A percentile compares a stretch with the other conserved stretches of the same genome.
phyloP scores from a whole-genome alignment of 2,888 invertebrate species.

The Caenorhabditis macrosperma region DNA sequence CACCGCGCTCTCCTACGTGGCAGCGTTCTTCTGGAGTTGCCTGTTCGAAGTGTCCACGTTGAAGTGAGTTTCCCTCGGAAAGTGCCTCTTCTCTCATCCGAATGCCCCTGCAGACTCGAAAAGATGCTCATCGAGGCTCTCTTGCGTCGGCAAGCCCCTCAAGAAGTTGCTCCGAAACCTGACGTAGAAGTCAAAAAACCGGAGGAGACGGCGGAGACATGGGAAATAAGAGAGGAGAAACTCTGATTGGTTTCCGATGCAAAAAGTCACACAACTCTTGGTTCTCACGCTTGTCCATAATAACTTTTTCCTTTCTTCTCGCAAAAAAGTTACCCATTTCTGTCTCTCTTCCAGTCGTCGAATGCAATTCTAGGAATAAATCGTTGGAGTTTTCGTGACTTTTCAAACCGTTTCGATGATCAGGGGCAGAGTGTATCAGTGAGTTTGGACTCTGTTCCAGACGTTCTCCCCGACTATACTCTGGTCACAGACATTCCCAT shows the following conservation, averaged over 20 bases:
- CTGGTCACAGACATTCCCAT: no score
- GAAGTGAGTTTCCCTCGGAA: slow-evolving; percentile 29
- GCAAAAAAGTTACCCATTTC: neutral
- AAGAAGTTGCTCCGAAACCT: slow-evolving; percentile 2
- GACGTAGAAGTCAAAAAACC: neutral
- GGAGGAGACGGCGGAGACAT: slow-evolving; percentile 1
- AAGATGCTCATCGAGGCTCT: slow-evolving; percentile 56
- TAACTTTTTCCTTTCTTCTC: neutral
- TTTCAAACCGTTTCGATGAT: no score
- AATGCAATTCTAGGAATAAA: no score
- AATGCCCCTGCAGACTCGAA: slow-evolving; percentile 44
- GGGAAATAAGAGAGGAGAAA: slow-evolving; percentile 27
- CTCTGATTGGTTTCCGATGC: slow-evolving; percentile 3
- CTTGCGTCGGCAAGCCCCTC: neutral
- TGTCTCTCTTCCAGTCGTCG: neutral
- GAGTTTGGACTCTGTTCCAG: no score
- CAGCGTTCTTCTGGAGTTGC: slow-evolving; percentile 64
- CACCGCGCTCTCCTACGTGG: slow-evolving; percentile 43
- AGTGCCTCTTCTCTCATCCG: neutral
- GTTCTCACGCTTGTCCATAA: neutral
- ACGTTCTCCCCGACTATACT: no score
- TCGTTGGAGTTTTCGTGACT: no score
- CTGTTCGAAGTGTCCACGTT: slow-evolving; percentile 58
- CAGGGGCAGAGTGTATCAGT: no score
- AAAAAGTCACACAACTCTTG: neutral